Conservation (phyloP, 2,888 invertebrate species). For the Sminthurides aquaticus region DNA sequence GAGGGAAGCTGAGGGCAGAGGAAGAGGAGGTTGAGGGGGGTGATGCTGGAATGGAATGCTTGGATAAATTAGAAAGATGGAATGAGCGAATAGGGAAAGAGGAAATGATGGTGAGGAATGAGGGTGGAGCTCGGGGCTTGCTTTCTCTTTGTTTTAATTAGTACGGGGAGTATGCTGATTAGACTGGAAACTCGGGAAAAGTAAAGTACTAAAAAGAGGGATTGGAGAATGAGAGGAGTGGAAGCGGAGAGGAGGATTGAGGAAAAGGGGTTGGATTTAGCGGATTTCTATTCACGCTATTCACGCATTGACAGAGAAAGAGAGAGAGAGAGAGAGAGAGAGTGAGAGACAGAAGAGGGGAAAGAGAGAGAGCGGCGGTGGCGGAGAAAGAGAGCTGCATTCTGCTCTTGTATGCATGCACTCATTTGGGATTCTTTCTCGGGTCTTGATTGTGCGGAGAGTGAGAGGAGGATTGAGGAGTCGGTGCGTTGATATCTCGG, state of each 20-base stretch:
- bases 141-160: slow-evolving; percentile 21
- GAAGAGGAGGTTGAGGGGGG: neutral
- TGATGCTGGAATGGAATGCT: neutral
- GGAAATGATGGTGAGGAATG: neutral
- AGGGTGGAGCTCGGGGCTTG: neutral
- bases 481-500: slow-evolving; percentile 34
- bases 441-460: too few relatives aligned
- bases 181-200: slow-evolving; percentile 12
- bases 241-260: neutral
- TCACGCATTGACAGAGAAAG: too few relatives aligned
- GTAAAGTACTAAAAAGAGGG: slow-evolving; percentile 10
- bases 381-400: slow-evolving; percentile 3
- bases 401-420: too few relatives aligned
- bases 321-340: neutral
- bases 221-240: slow-evolving; percentile 9
- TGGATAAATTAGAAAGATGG: neutral
- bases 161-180: slow-evolving; percentile 24
- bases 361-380: neutral
- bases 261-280: neutral
- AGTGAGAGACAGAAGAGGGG: neutral
- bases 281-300: too few relatives aligned
- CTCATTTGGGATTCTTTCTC: too few relatives aligned
- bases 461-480: too few relatives aligned
- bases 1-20: neutral
- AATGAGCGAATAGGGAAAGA: neutral